phyloP scores from a whole-genome alignment of 2,797 vertebrate genomes.

The Coregonus sp. region DNA sequence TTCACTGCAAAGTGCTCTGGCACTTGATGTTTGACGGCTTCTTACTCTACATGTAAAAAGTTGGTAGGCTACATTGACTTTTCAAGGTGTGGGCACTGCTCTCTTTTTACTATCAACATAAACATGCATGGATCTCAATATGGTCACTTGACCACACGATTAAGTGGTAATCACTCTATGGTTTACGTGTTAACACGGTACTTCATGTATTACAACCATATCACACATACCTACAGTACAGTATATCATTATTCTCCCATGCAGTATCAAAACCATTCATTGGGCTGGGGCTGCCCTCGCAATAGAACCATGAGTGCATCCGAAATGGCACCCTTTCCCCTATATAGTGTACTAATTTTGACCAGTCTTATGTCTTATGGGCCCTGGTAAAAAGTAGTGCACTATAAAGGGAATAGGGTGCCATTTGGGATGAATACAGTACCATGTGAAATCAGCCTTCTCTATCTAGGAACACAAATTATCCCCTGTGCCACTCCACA shows the following conservation, averaged over 20 bases:
- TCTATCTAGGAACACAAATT: slow-evolving; percentile 1
- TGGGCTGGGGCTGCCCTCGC: background rate
- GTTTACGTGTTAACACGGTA: background rate
- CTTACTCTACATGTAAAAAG: background rate
- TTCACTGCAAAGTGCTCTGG: background rate
- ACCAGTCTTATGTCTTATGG: too few species aligned
- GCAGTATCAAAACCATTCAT: background rate
- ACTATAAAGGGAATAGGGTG: background rate
- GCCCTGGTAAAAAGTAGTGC: background rate
- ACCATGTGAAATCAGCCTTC: background rate
- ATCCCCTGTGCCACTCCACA: background rate
- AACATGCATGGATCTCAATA: background rate
- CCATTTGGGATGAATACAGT: background rate
- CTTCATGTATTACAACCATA: background rate
- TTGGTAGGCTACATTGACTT: too few species aligned
- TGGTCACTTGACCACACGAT: background rate
- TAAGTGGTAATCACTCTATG: background rate
- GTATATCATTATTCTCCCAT: background rate
- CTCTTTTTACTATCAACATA: background rate
- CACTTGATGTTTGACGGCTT: background rate
- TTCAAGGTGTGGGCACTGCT: background rate
- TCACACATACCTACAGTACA: background rate
- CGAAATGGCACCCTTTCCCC: too few species aligned
- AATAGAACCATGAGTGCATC: background rate
- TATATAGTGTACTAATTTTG: too few species aligned